These are phyloP conservation scores for Hydraecia micacea DNA, from an alignment of 2,888 invertebrate species.

Conservation along the genomic window DNA sequence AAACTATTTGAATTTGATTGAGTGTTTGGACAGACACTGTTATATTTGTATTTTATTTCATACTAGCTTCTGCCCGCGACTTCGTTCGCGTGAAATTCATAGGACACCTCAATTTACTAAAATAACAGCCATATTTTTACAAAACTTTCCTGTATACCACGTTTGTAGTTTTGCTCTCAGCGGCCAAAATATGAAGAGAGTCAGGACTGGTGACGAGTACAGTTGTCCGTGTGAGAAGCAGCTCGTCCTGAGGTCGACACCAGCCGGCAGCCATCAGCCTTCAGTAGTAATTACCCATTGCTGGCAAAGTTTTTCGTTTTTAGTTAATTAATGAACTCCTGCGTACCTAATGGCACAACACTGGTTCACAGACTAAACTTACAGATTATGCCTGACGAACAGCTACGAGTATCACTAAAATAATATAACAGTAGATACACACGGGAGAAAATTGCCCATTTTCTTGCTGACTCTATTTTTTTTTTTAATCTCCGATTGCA, in stretches of 20 bases:
- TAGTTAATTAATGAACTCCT: no score
- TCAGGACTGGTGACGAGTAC: background rate
- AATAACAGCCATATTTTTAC: background rate
- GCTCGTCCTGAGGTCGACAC: background rate
- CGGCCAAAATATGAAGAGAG: background rate
- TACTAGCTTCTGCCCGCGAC: background rate
- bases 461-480: no score
- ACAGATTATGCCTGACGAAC: no score
- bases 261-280: no score
- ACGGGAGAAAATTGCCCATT: no score
- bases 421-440: background rate
- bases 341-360: no score
- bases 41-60: background rate
- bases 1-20: conserved; percentile 61
- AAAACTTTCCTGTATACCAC: background rate
- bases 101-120: background rate
- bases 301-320: no score
- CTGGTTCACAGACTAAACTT: no score
- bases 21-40: conserved; percentile 4
- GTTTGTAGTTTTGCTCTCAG: background rate
- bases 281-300: background rate
- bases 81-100: background rate
- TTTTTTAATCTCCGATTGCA: no score
- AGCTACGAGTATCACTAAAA: no score
- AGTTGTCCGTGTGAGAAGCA: background rate